Percentiles rank a stretch among this genome's conserved stretches.
Conservation (phyloP, 2,888 invertebrate genomes). For the Clivina fossor region DNA sequence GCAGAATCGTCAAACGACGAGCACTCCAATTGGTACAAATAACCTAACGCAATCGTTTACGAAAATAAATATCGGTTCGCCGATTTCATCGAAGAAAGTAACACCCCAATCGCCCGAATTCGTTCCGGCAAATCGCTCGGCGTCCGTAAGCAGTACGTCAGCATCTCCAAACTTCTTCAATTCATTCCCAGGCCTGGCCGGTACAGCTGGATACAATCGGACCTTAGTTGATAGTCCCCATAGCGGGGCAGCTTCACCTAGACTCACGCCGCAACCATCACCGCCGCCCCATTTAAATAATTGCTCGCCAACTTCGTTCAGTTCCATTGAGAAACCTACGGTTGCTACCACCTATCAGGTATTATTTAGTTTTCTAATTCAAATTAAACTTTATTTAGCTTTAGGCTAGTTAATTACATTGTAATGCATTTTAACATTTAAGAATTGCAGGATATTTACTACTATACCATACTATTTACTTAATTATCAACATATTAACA, state of each 20-base stretch:
- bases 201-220: conserved; percentile 42
- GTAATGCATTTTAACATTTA: too few species aligned
- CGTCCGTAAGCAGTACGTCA: conserved; percentile 42
- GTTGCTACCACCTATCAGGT: conserved; percentile 51
- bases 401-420: too few species aligned
- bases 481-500: too few species aligned
- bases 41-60: conserved; percentile 47
- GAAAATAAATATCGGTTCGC: conserved; percentile 47
- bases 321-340: conserved; percentile 46
- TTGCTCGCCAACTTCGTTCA: conserved; percentile 51
- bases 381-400: too few species aligned
- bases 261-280: conserved; percentile 56
- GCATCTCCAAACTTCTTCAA: conserved; percentile 52
- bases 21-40: conserved; percentile 45
- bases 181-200: conserved; percentile 48
- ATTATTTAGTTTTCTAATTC: too few species aligned
- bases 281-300: conserved; percentile 51
- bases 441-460: too few species aligned
- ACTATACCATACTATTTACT: too few species aligned
- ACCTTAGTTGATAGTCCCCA: conserved; percentile 49
- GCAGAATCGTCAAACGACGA: conserved; percentile 47
- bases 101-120: conserved; percentile 58
- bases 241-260: conserved; percentile 51
- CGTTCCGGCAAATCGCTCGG: conserved; percentile 52
- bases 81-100: conserved; percentile 54